phyloP scores from a whole-genome alignment of 2,797 vertebrate genomes.

The Eremophila alpestris region DNA sequence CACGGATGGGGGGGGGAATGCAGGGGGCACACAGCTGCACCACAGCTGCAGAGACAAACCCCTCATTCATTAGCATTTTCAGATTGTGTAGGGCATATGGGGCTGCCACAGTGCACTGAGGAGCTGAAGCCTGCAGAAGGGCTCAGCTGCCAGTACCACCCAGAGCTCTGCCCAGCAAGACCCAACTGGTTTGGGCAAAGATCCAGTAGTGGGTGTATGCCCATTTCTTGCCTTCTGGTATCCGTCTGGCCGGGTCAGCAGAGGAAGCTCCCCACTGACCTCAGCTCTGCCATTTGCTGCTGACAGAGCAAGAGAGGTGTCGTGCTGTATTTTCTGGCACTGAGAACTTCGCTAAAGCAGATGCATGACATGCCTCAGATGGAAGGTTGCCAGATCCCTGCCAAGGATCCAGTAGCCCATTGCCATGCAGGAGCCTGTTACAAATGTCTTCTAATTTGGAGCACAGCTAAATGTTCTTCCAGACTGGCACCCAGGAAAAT shows the following conservation, averaged over 20 bases:
- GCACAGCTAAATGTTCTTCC: neutral
- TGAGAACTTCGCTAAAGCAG: fast-evolving
- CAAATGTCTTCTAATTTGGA: neutral
- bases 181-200: too few relatives aligned
- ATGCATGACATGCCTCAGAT: neutral
- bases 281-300: neutral
- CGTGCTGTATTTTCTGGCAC: fast-evolving
- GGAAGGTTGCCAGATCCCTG: neutral
- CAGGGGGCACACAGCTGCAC: neutral
- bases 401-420: neutral
- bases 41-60: slow-evolving; percentile 45
- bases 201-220: fast-evolving
- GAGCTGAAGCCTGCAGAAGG: neutral
- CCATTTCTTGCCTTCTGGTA: too few relatives aligned
- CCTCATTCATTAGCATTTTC: neutral
- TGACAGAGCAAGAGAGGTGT: neutral
- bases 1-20: neutral
- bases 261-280: neutral
- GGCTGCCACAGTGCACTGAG: neutral
- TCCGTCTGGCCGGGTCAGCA: neutral
- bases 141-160: neutral
- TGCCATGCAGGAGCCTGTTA: neutral
- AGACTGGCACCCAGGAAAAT: neutral
- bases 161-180: fast-evolving
- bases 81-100: neutral